phyloP scores from a whole-genome alignment of 2,797 vertebrate genomes.

The Chrysocyon brachyurus region DNA sequence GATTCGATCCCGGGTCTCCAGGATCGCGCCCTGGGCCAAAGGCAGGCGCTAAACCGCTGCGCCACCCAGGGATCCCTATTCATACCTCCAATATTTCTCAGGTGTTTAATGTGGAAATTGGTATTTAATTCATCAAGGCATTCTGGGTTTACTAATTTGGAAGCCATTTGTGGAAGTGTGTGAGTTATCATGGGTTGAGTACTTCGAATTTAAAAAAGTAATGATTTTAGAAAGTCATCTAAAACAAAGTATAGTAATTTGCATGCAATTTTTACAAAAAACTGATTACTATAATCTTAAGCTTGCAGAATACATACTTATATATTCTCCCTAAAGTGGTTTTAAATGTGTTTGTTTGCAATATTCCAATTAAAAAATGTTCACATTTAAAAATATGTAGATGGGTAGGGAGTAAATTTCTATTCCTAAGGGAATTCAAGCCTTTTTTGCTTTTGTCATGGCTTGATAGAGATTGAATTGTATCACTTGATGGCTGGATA shows the following conservation, averaged over 20 bases:
- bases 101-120: not conserved
- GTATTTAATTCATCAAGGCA: not conserved
- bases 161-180: not conserved
- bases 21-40: too few relatives aligned
- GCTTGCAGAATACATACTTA: not conserved
- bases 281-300: constrained; percentile 15
- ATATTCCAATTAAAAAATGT: constrained; percentile 52
- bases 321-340: not conserved
- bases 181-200: constrained; percentile 1
- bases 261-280: not conserved
- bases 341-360: constrained; percentile 16
- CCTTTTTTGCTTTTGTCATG: constrained; percentile 57
- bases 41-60: too few relatives aligned
- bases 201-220: constrained; percentile 23
- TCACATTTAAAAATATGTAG: constrained; percentile 10
- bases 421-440: constrained; percentile 43
- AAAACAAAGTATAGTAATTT: constrained; percentile 42
- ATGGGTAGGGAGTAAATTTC: not conserved
- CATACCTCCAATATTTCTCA: not conserved
- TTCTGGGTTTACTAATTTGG: constrained; percentile 18
- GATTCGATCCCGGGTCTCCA: too few relatives aligned
- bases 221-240: constrained; percentile 50
- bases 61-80: not conserved
- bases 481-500: constrained; percentile 60
- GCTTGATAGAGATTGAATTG: constrained; percentile 74